Evolutionary conservation across 2,113 vertebrate species (phyloP).

Genomic region (Empidonax traillii): DNA sequence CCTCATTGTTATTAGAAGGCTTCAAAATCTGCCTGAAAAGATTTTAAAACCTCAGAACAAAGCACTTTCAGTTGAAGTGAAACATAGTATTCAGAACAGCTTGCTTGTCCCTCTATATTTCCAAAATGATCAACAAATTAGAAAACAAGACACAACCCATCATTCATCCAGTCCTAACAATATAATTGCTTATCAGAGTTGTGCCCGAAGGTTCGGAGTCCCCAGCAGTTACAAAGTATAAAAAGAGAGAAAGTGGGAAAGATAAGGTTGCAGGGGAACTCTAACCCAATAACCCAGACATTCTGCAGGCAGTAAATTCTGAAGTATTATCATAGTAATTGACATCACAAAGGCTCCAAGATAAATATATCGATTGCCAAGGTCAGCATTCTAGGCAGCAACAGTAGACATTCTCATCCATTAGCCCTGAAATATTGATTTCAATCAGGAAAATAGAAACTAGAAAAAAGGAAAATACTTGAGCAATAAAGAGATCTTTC

Average conservation of each 20-base stretch:
- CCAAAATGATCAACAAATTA: slow-evolving; percentile 4
- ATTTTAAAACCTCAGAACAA: neutral
- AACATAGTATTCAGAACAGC: neutral
- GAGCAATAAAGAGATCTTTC: slow-evolving; percentile 61
- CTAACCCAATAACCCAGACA: slow-evolving; percentile 52
- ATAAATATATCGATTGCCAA: slow-evolving; percentile 67
- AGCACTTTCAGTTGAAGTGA: neutral
- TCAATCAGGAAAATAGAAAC: slow-evolving; percentile 53
- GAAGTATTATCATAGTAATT: slow-evolving; percentile 42
- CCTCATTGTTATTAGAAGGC: neutral
- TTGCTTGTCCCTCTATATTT: neutral
- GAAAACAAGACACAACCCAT: neutral
- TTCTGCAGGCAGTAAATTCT: slow-evolving; percentile 39
- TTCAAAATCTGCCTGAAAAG: neutral
- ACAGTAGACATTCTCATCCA: slow-evolving; percentile 40
- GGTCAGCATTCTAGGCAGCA: slow-evolving; percentile 59
- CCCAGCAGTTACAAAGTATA: neutral
- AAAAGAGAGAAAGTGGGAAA: slow-evolving; percentile 3
- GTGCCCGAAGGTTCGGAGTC: neutral
- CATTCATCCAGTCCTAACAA: neutral
- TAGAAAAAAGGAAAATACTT: slow-evolving; percentile 41
- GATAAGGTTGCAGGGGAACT: neutral
- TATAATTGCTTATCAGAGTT: slow-evolving; percentile 22
- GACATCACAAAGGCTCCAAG: slow-evolving; percentile 49
- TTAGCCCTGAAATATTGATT: slow-evolving; percentile 70